Conservation (phyloP, 1,140 invertebrate species). For the Drosophila setifemur region DNA sequence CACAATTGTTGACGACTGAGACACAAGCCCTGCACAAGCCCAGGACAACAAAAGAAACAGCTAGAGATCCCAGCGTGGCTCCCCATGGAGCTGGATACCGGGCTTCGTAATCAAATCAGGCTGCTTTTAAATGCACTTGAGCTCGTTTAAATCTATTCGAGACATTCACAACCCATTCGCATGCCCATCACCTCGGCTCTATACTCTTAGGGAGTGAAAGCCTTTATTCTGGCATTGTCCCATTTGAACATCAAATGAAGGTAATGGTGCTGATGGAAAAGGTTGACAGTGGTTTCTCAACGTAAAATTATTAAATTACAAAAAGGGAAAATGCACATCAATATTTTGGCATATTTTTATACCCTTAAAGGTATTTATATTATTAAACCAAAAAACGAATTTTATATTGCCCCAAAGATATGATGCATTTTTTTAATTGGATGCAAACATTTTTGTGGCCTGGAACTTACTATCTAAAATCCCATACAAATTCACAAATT, state of each 20-base stretch:
- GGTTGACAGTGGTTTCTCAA: too few species aligned
- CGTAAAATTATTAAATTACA: too few species aligned
- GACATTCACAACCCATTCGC: neutral
- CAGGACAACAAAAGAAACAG: neutral
- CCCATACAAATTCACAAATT: too few species aligned
- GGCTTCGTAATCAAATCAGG: conserved; percentile 50
- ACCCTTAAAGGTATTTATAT: too few species aligned
- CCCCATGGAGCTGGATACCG: neutral
- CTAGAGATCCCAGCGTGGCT: neutral
- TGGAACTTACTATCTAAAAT: too few species aligned
- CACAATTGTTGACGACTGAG: conserved; percentile 28
- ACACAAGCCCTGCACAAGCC: neutral
- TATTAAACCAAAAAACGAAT: too few species aligned
- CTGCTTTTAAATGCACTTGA: conserved; percentile 51
- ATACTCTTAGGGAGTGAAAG: neutral
- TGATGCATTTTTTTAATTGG: too few species aligned
- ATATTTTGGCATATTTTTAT: too few species aligned
- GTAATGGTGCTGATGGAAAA: too few species aligned
- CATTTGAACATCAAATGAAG: conserved; percentile 3
- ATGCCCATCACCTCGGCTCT: neutral
- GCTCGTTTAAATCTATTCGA: conserved; percentile 19
- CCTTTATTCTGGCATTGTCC: conserved; percentile 5
- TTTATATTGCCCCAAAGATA: too few species aligned
- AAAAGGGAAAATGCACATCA: too few species aligned
- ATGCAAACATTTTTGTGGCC: too few species aligned